A percentile compares a stretch with the other conserved stretches of the same genome.
phyloP scores from a whole-genome alignment of 2,888 invertebrate species.

The Parelbella ahira region DNA sequence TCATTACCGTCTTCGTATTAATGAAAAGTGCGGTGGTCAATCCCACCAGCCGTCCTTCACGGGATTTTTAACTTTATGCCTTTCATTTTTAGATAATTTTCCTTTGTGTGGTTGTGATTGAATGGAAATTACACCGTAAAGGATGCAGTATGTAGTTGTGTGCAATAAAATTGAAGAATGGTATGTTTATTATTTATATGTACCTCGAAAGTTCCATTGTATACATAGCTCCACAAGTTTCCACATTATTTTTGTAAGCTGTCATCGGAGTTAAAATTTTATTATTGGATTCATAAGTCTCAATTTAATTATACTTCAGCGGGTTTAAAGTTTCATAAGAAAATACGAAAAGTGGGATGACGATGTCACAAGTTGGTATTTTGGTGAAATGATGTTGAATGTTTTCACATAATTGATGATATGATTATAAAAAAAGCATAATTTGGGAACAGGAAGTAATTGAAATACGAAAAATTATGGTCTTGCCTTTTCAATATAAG shows the following conservation, averaged over 20 bases:
- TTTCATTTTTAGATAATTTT: background rate
- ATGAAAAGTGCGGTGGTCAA: conserved; percentile 29
- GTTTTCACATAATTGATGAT: no score
- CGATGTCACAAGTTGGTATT: background rate
- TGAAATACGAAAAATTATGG: no score
- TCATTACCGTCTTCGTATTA: conserved; percentile 40
- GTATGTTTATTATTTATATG: background rate
- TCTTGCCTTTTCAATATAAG: no score
- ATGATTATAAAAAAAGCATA: no score
- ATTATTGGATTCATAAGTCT: no score
- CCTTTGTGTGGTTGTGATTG: no score
- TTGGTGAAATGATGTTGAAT: conserved; percentile 3
- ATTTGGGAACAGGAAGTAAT: no score
- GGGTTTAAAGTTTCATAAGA: background rate
- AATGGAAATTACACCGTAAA: background rate
- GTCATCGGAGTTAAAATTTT: background rate
- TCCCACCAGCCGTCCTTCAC: conserved; percentile 1
- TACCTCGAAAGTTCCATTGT: background rate
- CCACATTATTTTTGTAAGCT: background rate
- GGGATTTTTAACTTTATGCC: conserved; percentile 9
- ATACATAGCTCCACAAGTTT: no score
- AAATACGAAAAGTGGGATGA: background rate
- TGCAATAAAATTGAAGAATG: background rate
- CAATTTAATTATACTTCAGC: no score
- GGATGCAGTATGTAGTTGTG: background rate